Conservation (phyloP, 2,113 vertebrate species). For the Neopipo cinnamomea region DNA sequence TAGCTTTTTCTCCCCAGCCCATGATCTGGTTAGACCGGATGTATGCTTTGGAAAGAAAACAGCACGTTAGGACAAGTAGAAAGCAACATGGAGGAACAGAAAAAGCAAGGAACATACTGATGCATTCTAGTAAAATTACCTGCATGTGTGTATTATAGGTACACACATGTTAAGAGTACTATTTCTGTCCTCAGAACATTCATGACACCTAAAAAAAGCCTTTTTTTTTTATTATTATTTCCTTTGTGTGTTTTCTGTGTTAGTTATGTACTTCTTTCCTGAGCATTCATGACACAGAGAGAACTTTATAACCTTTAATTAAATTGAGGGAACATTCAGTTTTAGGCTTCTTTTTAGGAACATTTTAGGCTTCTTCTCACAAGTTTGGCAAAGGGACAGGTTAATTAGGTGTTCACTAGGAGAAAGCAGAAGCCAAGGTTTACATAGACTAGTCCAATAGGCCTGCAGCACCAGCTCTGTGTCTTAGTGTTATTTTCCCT, state of each 20-base stretch:
- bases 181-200: background rate
- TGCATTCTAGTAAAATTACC: background rate
- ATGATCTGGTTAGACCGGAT: slow-evolving; percentile 99
- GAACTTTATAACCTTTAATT: background rate
- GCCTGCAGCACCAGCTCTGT: background rate
- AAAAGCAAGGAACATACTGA: background rate
- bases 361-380: background rate
- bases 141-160: background rate
- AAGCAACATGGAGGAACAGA: background rate
- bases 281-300: background rate
- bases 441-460: background rate
- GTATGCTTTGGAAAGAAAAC: slow-evolving; percentile 80
- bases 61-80: background rate
- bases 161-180: background rate
- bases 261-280: background rate
- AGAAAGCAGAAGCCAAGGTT: background rate
- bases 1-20: slow-evolving; percentile 99
- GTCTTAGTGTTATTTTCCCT: background rate
- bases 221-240: background rate
- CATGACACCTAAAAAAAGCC: background rate
- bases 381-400: background rate
- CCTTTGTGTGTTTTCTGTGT: accelerated
- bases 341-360: too few species aligned
- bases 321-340: background rate
- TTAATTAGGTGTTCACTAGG: background rate